Evolutionary conservation across 2,113 vertebrate species (phyloP), one percentile per base, ranked within the genome.

Genomic region (Semicossyphus pulcher): DNA sequence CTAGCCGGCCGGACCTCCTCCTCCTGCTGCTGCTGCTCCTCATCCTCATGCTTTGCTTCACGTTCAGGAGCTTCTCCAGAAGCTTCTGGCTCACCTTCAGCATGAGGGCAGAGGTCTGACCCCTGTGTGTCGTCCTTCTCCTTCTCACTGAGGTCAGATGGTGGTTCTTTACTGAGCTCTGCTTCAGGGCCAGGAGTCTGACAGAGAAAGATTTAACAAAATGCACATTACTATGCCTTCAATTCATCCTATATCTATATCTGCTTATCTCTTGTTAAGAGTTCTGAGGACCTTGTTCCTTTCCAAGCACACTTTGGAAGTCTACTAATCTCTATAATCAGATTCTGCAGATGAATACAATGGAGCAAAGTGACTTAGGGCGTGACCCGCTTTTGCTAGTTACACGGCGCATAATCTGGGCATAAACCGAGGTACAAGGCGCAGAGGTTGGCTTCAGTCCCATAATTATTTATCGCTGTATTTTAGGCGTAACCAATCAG

Each of bases 1-100:
- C 64, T 47, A 23, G 25, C 81, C 1, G 85, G 9, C 16, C 5
- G 84, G 51, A 1, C 90, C 67, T 44, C 94, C 94, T 82, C 74
- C 85, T 93, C 90, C 76, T 37, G 20, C 29, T 53, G 63, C 12
- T n/a, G 10, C 41, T 67, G 4, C 41, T 78, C 63, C 42, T 81
- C 67, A 0, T 21, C 21, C 45, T 63, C 69, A 26, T 28, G 54
- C 58, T 67, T 60, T 7, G 14, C 32, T 3, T 75, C 66, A 3
- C 1, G 31, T 29, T 64, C 76, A 36, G 76, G 58, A 20, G 61
- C 26, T 10, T 68, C 88, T 51, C 58, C 18, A 10, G 77, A 51
- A 2, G 72, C 58, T 59, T 85, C 67, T 1, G 73, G 61, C 37
- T 81, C 78, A 4, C 11, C 41, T 14, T 74, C 42, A 21, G 39